phyloP scores from a whole-genome alignment of 1,140 invertebrate species.

The Nephila pilipes region DNA sequence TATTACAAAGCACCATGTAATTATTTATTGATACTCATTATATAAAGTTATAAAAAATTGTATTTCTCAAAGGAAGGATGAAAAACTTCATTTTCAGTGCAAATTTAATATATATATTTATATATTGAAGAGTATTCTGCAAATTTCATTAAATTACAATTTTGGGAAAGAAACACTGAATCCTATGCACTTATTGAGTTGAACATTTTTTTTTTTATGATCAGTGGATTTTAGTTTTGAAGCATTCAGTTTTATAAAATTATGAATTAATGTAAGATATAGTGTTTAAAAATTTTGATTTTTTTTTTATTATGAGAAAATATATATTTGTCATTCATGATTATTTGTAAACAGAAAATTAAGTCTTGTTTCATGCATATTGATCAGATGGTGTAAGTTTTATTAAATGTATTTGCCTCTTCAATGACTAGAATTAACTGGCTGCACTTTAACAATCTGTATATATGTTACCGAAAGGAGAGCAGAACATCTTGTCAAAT shows the following conservation, averaged over 20 bases:
- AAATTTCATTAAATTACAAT: not conserved
- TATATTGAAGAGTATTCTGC: not conserved
- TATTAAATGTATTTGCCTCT: constrained; percentile 1
- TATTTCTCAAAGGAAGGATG: not conserved
- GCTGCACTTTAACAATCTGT: constrained; percentile 51
- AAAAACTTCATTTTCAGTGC: not conserved
- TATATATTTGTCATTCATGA: not conserved
- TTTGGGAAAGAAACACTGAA: not conserved
- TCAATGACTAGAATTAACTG: not conserved
- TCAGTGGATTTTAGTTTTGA: not conserved
- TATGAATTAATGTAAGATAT: not conserved
- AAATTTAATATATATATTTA: constrained; percentile 39
- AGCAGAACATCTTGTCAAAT: constrained; percentile 66
- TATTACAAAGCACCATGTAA: constrained; percentile 42
- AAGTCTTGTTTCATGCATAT: constrained; percentile 3
- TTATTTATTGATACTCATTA: constrained; percentile 62
- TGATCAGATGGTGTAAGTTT: not conserved
- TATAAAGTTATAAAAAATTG: constrained; percentile 28
- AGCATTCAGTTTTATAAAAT: not conserved
- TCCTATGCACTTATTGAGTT: not conserved
- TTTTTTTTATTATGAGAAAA: not conserved
- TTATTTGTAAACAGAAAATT: not conserved
- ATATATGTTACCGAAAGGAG: constrained; percentile 59
- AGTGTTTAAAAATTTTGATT: not conserved
- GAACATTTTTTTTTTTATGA: not conserved